Percentiles rank a stretch among this genome's conserved stretches.
Evolutionary conservation across 2,113 vertebrate genomes (phyloP).

Genomic region (Girardinichthys multiradiatus): DNA sequence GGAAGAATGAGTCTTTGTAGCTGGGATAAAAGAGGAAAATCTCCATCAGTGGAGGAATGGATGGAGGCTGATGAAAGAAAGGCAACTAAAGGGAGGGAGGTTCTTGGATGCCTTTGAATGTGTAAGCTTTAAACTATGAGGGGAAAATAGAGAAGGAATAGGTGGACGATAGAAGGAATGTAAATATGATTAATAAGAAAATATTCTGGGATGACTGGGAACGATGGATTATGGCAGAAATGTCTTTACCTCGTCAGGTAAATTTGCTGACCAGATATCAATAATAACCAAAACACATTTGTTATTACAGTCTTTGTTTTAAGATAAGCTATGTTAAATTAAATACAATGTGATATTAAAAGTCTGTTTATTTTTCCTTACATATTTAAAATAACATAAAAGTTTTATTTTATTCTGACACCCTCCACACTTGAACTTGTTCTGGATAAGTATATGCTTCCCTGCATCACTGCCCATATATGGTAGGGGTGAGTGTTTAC

Average conservation of each 20-base stretch:
- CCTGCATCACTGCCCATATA: too few relatives aligned
- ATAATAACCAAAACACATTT: background rate
- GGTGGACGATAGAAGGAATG: constrained; percentile 36
- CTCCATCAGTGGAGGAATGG: constrained; percentile 25
- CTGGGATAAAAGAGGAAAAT: constrained; percentile 27
- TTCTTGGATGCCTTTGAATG: constrained; percentile 36
- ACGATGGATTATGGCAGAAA: background rate
- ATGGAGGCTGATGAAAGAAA: constrained; percentile 47
- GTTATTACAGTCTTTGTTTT: background rate
- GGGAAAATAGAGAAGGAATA: constrained; percentile 35
- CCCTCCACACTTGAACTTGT: too few relatives aligned
- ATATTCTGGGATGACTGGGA: constrained; percentile 20
- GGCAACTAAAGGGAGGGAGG: constrained; percentile 14
- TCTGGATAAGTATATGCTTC: too few relatives aligned
- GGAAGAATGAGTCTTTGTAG: constrained; percentile 15
- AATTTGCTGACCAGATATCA: background rate
- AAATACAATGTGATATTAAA: too few relatives aligned
- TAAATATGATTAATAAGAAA: constrained; percentile 26
- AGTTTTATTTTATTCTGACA: too few relatives aligned
- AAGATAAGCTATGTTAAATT: background rate
- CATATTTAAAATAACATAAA: background rate
- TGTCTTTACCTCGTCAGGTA: background rate
- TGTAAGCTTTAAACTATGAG: constrained; percentile 46
- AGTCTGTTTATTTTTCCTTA: background rate
- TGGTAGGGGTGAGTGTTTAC: too few relatives aligned